phyloP scores from a whole-genome alignment of 2,888 invertebrate genomes.

The Patella depressa region DNA sequence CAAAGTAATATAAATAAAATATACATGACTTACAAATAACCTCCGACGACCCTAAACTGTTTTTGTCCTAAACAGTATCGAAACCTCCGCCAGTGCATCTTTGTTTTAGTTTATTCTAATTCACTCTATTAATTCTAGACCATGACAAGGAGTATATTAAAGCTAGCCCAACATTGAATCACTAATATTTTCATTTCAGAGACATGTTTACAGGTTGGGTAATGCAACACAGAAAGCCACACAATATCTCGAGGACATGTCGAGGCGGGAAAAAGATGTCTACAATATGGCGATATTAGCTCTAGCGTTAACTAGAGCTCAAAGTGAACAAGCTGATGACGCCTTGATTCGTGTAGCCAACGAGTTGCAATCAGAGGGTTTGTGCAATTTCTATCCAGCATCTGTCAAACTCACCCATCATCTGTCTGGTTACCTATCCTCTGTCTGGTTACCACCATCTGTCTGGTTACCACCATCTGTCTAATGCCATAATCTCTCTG shows the following conservation, averaged over 20 bases:
- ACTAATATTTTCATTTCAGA: too few species aligned
- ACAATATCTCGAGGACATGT: constrained; percentile 64
- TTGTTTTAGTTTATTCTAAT: too few species aligned
- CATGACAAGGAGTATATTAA: too few species aligned
- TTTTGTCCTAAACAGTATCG: too few species aligned
- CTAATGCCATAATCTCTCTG: not conserved
- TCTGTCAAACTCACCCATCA: not conserved
- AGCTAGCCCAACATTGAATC: too few species aligned
- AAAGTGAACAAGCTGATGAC: constrained; percentile 44
- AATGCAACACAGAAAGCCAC: constrained; percentile 52
- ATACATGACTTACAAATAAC: too few species aligned
- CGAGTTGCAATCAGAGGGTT: not conserved
- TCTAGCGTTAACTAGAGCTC: constrained; percentile 62
- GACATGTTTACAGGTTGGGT: not conserved
- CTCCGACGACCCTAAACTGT: too few species aligned
- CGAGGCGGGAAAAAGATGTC: constrained; percentile 55
- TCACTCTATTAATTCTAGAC: too few species aligned
- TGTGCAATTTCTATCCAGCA: not conserved
- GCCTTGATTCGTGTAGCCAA: constrained; percentile 47
- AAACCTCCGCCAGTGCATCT: too few species aligned
- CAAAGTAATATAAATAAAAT: too few species aligned
- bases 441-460: not conserved
- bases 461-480: not conserved
- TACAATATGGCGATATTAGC: constrained; percentile 63
- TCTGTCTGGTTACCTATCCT: not conserved